phyloP scores from a whole-genome alignment of 2,113 vertebrate genomes.

The Argyrosomus japonicus region DNA sequence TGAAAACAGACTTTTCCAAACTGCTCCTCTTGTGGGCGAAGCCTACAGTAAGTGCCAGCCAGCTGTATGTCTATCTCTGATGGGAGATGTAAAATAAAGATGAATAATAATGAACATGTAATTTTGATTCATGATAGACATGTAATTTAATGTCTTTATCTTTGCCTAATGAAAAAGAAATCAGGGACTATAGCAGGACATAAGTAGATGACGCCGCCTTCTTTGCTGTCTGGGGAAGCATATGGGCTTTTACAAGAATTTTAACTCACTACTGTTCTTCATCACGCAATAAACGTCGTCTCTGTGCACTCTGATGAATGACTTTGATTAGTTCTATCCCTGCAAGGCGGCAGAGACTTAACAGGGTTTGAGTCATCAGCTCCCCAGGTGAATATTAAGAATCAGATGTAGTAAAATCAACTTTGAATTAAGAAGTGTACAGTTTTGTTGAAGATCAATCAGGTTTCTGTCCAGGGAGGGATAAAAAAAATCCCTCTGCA shows the following conservation, averaged over 20 bases:
- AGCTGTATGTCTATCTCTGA: neutral
- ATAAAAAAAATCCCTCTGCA: neutral
- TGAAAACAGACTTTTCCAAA: slow-evolving; percentile 39
- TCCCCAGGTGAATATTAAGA: slow-evolving; percentile 5
- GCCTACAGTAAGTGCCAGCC: neutral
- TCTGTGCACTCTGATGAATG: slow-evolving; percentile 10
- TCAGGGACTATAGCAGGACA: neutral
- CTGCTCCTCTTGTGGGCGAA: neutral
- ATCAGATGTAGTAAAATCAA: slow-evolving; percentile 6
- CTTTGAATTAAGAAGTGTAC: slow-evolving; percentile 21
- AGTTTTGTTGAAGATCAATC: neutral
- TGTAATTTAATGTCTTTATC: neutral
- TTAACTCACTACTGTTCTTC: neutral
- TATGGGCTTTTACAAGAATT: neutral
- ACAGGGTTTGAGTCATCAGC: neutral
- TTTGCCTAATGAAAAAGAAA: neutral
- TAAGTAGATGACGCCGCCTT: neutral
- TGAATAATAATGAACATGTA: neutral
- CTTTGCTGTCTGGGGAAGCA: neutral
- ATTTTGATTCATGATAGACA: slow-evolving; percentile 5
- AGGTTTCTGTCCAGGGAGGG: neutral
- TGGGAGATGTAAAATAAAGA: neutral
- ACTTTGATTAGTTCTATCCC: slow-evolving; percentile 19
- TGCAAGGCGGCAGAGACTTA: neutral
- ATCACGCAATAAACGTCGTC: slow-evolving; percentile 1